phyloP scores from a whole-genome alignment of 2,888 invertebrate species.

The Agrochola lychnidis region DNA sequence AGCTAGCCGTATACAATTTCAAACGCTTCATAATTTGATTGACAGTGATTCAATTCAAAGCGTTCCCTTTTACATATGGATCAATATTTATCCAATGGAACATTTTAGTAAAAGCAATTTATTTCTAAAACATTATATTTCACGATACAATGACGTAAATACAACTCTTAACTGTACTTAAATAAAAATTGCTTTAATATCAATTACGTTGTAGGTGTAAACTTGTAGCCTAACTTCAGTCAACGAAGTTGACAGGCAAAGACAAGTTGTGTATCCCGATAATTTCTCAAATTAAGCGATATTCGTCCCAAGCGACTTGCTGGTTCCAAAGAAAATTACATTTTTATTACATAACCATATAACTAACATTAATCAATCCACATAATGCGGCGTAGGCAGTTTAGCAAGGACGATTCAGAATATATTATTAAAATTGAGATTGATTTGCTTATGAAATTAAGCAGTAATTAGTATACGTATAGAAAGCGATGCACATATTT shows the following conservation, averaged over 20 bases:
- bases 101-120: neutral
- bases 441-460: slow-evolving; percentile 43
- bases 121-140: neutral
- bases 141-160: neutral
- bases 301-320: slow-evolving; percentile 3
- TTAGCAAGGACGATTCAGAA: slow-evolving; percentile 16
- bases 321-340: slow-evolving; percentile 13
- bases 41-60: slow-evolving; percentile 29
- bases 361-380: slow-evolving; percentile 42
- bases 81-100: neutral
- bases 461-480: slow-evolving; percentile 3
- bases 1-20: neutral
- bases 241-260: slow-evolving; percentile 2
- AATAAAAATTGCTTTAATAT: neutral
- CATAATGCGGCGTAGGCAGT: slow-evolving; percentile 12
- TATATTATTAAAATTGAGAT: slow-evolving; percentile 31
- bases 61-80: slow-evolving; percentile 10
- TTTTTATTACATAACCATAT: slow-evolving; percentile 28
- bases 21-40: slow-evolving; percentile 22
- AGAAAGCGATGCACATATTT: neutral
- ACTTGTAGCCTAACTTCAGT: neutral
- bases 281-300: slow-evolving; percentile 32
- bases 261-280: neutral
- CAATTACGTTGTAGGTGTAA: neutral
- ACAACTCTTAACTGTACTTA: neutral